Evolutionary conservation across 1,140 invertebrate genomes (phyloP).

Genomic region (Stegodyphus dumicola): DNA sequence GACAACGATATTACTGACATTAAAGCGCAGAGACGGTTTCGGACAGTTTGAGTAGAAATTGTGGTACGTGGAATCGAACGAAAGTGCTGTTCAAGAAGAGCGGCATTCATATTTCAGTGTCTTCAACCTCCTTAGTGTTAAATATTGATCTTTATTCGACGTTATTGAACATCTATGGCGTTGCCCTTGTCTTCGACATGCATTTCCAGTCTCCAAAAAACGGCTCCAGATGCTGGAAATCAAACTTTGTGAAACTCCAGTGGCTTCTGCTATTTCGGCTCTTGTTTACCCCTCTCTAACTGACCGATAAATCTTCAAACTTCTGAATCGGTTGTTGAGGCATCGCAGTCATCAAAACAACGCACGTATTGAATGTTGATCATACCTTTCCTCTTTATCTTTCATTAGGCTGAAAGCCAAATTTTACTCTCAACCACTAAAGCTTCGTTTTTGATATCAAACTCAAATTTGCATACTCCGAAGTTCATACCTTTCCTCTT

Average conservation of each 20-base stretch:
- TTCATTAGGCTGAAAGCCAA: neutral
- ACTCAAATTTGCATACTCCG: neutral
- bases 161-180: neutral
- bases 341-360: neutral
- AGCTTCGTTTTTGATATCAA: neutral
- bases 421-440: neutral
- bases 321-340: neutral
- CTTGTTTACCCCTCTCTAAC: too few species aligned
- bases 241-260: neutral
- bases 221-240: neutral
- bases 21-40: neutral
- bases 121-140: neutral
- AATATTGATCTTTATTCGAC: neutral
- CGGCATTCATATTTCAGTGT: neutral
- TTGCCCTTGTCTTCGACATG: neutral
- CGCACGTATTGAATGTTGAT: neutral
- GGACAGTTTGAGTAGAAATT: neutral
- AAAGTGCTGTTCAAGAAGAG: neutral
- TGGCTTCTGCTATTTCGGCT: neutral
- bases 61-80: neutral
- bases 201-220: constrained; percentile 11
- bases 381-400: neutral
- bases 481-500: neutral
- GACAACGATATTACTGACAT: too few species aligned
- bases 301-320: neutral